Evolutionary conservation across 1,140 invertebrate genomes (phyloP).

Genomic region (Acyrthosiphon pisum): DNA sequence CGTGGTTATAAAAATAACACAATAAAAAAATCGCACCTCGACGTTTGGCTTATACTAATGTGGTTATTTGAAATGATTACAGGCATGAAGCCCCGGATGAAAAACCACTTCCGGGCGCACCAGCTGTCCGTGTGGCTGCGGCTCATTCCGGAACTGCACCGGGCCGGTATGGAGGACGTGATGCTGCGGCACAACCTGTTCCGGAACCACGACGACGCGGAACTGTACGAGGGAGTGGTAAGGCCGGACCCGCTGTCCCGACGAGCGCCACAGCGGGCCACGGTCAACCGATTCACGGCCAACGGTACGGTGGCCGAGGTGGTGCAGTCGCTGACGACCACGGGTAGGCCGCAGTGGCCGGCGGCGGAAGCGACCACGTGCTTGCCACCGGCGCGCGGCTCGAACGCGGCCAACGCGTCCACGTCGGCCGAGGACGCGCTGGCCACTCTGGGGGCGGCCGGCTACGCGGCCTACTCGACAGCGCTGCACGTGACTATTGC

Average conservation of each 20-base stretch:
- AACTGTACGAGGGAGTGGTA: constrained; percentile 81
- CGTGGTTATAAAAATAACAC: too few species aligned
- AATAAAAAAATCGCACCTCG: neutral
- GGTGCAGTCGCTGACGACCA: constrained; percentile 66
- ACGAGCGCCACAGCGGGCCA: constrained; percentile 28
- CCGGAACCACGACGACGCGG: constrained; percentile 79
- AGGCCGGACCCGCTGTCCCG: constrained; percentile 76
- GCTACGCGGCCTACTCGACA: constrained; percentile 76
- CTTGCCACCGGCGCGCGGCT: constrained; percentile 23
- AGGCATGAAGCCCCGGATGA: constrained; percentile 89
- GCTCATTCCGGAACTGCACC: constrained; percentile 90
- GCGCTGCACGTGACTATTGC: constrained; percentile 86
- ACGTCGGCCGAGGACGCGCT: constrained; percentile 69
- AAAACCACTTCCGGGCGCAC: constrained; percentile 92
- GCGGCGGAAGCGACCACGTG: constrained; percentile 60
- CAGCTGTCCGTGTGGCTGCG: constrained; percentile 93
- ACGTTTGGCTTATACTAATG: neutral
- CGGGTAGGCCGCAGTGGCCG: constrained; percentile 68
- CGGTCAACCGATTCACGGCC: constrained; percentile 63
- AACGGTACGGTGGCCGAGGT: constrained; percentile 62
- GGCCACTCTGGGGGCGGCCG: constrained; percentile 78
- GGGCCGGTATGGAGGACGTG: constrained; percentile 86
- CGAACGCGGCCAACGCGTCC: constrained; percentile 22
- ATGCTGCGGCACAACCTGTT: constrained; percentile 84
- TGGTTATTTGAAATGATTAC: constrained; percentile 58